Evolutionary conservation across 2,888 invertebrate species (phyloP), one percentile per base, ranked within the genome.

Genomic region (Drosophila antonietae): DNA sequence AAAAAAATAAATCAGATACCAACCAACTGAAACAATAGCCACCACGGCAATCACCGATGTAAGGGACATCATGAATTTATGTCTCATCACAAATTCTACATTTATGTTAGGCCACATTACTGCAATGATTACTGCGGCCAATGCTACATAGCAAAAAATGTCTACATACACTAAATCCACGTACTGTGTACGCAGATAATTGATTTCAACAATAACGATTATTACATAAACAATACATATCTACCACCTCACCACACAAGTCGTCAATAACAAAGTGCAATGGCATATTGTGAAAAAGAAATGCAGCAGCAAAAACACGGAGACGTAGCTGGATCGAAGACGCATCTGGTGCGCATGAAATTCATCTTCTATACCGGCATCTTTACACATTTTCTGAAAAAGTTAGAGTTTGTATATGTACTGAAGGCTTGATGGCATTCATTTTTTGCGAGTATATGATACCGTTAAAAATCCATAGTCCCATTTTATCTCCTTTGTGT

Each of bases 251-350:
- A 49, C 49, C 49, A 49, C 41, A 46, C 72, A 57, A 4, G 68
- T 58, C 0, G 37, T 7, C 0, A 79, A 12, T 31, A 84, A 20
- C 33, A 83, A 14, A 2, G 3, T 2, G 23, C 65, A 44, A 41
- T 83, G 73, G 10, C 53, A 0, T 0, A 55, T 0, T 1, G 61
- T 58, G 0, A 64, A 28, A 7, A 23, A 1, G 31, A 60, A 7
- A 20, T 84, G 76, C 7, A 85, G 35, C 8, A 63, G 0, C 6
- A 76, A 37, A 53, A 83, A 86, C 1, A 73, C 43, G 1, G 55
- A 28, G 8, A 75, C 28, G 20, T 71, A 59, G 9, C 62, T 47
- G 15, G 53, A 39, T 5, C 51, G 35, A 1, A 75, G 49, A 5
- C 75, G 71, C 1, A 20, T 23, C 6, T 61, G 58, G 57, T 75